phyloP scores from a whole-genome alignment of 1,140 invertebrate species.

The Euglossa dilemma region DNA sequence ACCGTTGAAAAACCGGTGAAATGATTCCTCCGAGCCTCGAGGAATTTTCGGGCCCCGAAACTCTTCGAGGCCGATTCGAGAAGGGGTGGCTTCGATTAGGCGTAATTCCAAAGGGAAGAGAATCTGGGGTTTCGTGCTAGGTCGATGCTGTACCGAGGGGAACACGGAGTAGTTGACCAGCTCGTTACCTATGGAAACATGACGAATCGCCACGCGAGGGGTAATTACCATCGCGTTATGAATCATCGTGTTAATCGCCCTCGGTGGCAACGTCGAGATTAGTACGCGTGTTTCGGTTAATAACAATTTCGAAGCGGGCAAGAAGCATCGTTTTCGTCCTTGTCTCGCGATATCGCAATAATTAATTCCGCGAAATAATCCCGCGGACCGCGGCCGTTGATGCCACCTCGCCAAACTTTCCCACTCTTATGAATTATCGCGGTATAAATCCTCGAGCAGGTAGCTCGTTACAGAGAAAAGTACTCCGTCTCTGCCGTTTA shows the following conservation, averaged over 20 bases:
- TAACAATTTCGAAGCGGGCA: conserved; percentile 17
- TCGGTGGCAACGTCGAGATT: conserved; percentile 19
- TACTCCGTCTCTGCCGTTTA: not conserved
- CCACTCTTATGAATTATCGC: conserved; percentile 26
- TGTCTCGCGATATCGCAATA: not conserved
- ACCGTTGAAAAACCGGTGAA: too few species aligned
- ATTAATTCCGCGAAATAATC: conserved; percentile 28
- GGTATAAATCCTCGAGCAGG: conserved; percentile 35
- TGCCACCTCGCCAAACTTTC: conserved; percentile 6
- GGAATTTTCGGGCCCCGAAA: too few species aligned
- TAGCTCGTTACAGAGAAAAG: conserved; percentile 23
- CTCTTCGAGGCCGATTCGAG: too few species aligned
- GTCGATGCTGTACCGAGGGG: not conserved
- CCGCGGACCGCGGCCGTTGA: conserved; percentile 33
- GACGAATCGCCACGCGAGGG: conserved; percentile 21
- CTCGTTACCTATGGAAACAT: conserved; percentile 33
- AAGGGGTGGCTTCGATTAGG: too few species aligned
- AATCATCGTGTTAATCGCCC: conserved; percentile 30
- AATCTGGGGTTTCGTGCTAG: too few species aligned
- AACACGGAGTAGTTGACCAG: conserved; percentile 8
- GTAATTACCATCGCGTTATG: conserved; percentile 25
- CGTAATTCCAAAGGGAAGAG: too few species aligned
- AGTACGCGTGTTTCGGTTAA: conserved; percentile 4
- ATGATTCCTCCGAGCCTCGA: too few species aligned
- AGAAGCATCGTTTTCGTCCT: not conserved